Evolutionary conservation across 2,113 vertebrate species (phyloP).

Genomic region (Otis tarda): DNA sequence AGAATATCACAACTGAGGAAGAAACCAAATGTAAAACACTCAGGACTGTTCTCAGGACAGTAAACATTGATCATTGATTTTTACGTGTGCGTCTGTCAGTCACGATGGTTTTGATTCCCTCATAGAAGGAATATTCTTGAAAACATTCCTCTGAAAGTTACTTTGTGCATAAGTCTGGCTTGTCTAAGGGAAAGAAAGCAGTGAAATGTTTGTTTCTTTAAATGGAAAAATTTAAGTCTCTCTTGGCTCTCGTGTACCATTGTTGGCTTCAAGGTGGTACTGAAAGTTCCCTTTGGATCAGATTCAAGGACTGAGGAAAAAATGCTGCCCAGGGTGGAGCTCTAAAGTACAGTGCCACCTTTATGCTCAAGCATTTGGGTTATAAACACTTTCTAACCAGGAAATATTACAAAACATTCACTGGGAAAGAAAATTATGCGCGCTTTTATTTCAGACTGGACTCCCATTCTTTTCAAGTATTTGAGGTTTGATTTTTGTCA

Average conservation of each 20-base stretch:
- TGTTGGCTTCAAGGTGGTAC: conserved; percentile 60
- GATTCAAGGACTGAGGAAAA: conserved; percentile 31
- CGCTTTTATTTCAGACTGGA: not conserved
- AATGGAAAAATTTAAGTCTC: conserved; percentile 3
- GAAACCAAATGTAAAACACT: not conserved
- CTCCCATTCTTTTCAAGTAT: not conserved
- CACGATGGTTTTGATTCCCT: not conserved
- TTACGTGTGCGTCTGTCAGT: not conserved
- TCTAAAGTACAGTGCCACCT: conserved; percentile 5
- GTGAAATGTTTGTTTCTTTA: conserved; percentile 13
- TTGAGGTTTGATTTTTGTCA: not conserved
- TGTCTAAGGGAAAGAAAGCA: not conserved
- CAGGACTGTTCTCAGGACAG: not conserved
- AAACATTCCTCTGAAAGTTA: not conserved
- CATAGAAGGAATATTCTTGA: not conserved
- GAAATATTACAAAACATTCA: conserved; percentile 42
- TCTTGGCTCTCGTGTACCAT: not conserved
- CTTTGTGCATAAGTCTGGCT: not conserved
- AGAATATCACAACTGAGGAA: not conserved
- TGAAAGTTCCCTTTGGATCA: conserved; percentile 44
- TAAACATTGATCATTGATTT: not conserved
- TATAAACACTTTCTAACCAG: conserved; percentile 30
- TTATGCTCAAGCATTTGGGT: not conserved
- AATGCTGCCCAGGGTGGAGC: conserved; percentile 48
- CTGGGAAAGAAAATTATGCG: not conserved